These are phyloP conservation scores for Carcinoscorpius rotundicauda DNA, from an alignment of 1,140 invertebrate species.

Conservation along the genomic window DNA sequence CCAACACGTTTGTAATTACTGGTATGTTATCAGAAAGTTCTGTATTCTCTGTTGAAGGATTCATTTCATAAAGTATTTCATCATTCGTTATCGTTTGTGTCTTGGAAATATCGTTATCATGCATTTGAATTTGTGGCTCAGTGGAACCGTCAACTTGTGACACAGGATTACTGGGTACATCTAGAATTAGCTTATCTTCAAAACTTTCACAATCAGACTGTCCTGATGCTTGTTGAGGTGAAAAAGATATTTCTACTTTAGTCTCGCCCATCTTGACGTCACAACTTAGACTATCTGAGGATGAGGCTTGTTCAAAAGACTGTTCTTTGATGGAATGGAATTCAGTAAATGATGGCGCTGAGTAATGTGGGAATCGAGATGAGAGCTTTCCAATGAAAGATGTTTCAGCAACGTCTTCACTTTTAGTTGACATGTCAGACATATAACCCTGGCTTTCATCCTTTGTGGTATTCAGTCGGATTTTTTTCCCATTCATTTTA, in stretches of 20 bases:
- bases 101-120: too few relatives aligned
- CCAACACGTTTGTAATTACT: background rate
- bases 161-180: background rate
- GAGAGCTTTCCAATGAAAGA: conserved; percentile 13
- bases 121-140: background rate
- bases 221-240: background rate
- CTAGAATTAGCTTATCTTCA: too few relatives aligned
- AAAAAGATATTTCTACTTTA: background rate
- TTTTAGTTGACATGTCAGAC: background rate
- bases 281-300: conserved; percentile 13
- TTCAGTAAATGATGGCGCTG: conserved; percentile 15
- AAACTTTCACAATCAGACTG: too few relatives aligned
- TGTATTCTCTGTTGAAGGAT: too few relatives aligned
- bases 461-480: conserved; percentile 1
- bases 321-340: conserved; percentile 16
- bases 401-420: conserved; percentile 11
- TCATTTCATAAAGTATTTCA: too few relatives aligned
- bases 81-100: too few relatives aligned
- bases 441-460: background rate
- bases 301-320: conserved; percentile 17
- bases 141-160: background rate
- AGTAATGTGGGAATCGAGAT: conserved; percentile 5
- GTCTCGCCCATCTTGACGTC: conserved; percentile 11
- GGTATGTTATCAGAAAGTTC: too few relatives aligned
- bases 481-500: conserved; percentile 44